Percentiles rank a stretch among this genome's conserved stretches.
Conservation (phyloP, 1,140 invertebrate genomes). For the Caerostris darwini region DNA sequence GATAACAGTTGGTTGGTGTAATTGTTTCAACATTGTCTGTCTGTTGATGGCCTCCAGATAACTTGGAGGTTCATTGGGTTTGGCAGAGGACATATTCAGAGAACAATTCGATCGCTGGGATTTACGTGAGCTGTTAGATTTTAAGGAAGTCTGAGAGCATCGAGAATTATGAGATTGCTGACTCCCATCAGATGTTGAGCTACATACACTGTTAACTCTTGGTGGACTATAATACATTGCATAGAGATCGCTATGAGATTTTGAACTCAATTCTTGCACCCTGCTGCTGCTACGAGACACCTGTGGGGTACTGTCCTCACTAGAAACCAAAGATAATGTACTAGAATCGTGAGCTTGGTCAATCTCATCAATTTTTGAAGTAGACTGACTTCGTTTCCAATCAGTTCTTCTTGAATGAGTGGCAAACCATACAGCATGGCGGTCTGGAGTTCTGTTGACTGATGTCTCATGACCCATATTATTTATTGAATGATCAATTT, state of each 20-base stretch:
- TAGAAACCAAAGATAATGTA: conserved; percentile 81
- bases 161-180: conserved; percentile 75
- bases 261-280: conserved; percentile 78
- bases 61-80: conserved; percentile 80
- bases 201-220: conserved; percentile 78
- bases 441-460: conserved; percentile 59
- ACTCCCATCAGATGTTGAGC: conserved; percentile 72
- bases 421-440: conserved; percentile 79
- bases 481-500: conserved; percentile 68
- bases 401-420: conserved; percentile 78
- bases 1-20: conserved; percentile 67
- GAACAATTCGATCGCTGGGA: conserved; percentile 79
- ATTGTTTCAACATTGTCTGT: conserved; percentile 79
- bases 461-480: not conserved
- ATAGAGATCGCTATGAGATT: conserved; percentile 78
- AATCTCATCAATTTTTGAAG: conserved; percentile 81
- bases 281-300: conserved; percentile 84
- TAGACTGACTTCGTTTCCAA: conserved; percentile 80
- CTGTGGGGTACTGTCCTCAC: conserved; percentile 84
- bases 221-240: conserved; percentile 79
- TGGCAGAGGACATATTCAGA: conserved; percentile 79
- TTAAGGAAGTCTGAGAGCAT: conserved; percentile 56
- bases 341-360: conserved; percentile 83
- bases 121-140: conserved; percentile 79
- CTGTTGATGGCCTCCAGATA: conserved; percentile 80